Evolutionary conservation across 1,140 invertebrate species (phyloP).

Genomic region (Periplaneta americana): DNA sequence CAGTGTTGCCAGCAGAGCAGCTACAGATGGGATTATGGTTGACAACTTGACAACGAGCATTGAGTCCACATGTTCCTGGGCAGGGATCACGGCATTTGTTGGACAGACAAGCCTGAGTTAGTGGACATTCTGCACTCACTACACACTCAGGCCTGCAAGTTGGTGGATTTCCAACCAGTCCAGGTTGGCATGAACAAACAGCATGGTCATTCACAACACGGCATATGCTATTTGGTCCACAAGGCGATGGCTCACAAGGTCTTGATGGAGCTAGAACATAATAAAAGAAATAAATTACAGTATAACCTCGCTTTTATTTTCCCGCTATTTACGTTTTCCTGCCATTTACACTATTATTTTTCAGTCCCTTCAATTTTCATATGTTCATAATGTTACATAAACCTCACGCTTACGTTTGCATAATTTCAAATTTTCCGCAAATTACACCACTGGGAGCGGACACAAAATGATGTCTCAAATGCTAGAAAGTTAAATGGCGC

Average conservation of each 20-base stretch:
- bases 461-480: too few relatives aligned
- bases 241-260: slow-evolving; percentile 47
- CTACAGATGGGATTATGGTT: slow-evolving; percentile 65
- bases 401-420: too few relatives aligned
- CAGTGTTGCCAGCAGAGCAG: slow-evolving; percentile 62
- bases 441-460: too few relatives aligned
- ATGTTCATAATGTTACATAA: too few relatives aligned
- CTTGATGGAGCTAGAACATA: slow-evolving; percentile 27
- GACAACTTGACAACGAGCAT: slow-evolving; percentile 60
- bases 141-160: slow-evolving; percentile 58
- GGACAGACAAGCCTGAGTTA: slow-evolving; percentile 54
- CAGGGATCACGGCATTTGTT: slow-evolving; percentile 64
- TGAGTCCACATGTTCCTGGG: slow-evolving; percentile 61
- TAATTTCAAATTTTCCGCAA: too few relatives aligned
- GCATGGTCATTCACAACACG: slow-evolving; percentile 41
- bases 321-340: too few relatives aligned
- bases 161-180: slow-evolving; percentile 57
- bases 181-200: slow-evolving; percentile 60
- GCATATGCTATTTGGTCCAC: slow-evolving; percentile 45
- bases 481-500: too few relatives aligned
- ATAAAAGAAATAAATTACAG: neutral
- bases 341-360: too few relatives aligned
- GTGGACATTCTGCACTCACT: slow-evolving; percentile 56
- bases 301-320: too few relatives aligned
- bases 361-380: too few relatives aligned